These are phyloP conservation scores for Ashinkailepas kermadecensis DNA, from an alignment of 2,888 invertebrate species.

Conservation along the genomic window DNA sequence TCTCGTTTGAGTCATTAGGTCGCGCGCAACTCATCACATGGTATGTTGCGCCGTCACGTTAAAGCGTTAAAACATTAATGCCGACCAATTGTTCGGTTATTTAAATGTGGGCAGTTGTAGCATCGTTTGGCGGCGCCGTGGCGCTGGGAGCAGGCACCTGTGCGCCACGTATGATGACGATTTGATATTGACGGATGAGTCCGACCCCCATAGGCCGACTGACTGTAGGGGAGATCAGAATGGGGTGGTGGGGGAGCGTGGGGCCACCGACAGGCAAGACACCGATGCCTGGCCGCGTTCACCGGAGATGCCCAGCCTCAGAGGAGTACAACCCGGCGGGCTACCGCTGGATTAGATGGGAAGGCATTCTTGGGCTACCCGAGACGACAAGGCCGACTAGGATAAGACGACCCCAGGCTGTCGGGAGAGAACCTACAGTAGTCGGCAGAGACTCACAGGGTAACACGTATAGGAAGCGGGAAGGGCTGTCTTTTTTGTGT, in stretches of 20 bases:
- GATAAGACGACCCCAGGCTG: no score
- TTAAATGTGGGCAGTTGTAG: not conserved
- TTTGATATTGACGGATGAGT: slow-evolving; percentile 12
- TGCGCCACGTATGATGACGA: not conserved
- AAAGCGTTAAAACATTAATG: slow-evolving; percentile 18
- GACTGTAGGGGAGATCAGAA: not conserved
- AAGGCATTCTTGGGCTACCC: no score
- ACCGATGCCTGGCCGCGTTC: no score
- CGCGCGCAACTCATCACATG: not conserved
- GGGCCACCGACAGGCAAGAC: no score
- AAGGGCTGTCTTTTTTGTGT: no score
- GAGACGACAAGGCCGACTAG: no score
- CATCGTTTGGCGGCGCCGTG: not conserved
- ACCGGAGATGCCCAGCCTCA: no score
- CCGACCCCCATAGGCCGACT: not conserved
- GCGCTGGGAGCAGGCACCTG: slow-evolving; percentile 4
- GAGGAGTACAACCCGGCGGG: no score
- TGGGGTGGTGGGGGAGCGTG: not conserved
- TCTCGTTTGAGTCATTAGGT: not conserved
- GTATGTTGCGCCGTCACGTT: not conserved
- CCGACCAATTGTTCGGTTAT: slow-evolving; percentile 4
- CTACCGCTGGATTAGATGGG: no score
- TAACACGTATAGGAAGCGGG: no score
- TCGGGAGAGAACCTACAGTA: no score
- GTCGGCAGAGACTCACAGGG: no score